Evolutionary conservation across 1,140 invertebrate genomes (phyloP).

Genomic region (Drosophila ohnishii): DNA sequence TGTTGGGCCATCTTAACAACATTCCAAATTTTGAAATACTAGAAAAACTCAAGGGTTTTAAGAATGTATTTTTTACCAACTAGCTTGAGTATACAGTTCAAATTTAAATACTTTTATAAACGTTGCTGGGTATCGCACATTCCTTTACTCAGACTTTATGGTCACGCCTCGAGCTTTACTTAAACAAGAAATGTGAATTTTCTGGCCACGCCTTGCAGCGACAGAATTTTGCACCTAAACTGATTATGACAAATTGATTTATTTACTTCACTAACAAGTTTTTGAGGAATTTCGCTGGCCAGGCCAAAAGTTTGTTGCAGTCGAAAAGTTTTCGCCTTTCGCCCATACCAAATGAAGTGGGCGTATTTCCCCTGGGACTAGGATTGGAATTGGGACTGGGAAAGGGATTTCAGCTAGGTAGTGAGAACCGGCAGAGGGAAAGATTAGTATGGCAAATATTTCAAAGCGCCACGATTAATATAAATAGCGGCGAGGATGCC

Average conservation of each 20-base stretch:
- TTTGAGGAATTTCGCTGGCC: constrained; percentile 69
- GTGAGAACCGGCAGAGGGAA: constrained; percentile 1
- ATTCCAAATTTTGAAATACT: background rate
- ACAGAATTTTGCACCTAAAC: constrained; percentile 78
- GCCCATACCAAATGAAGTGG: constrained; percentile 66
- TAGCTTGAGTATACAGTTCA: background rate
- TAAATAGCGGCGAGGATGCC: constrained; percentile 51
- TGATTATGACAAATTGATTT: constrained; percentile 83
- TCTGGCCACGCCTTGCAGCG: constrained; percentile 65
- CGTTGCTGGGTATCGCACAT: constrained; percentile 6
- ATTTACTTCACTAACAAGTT: constrained; percentile 83
- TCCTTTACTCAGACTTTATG: background rate
- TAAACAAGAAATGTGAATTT: constrained; percentile 68
- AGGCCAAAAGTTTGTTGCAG: constrained; percentile 67
- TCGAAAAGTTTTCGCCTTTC: constrained; percentile 55
- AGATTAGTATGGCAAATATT: constrained; percentile 73
- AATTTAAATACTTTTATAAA: background rate
- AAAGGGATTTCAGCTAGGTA: background rate
- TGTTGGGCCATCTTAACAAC: background rate
- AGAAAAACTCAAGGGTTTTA: background rate
- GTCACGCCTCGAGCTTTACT: constrained; percentile 10
- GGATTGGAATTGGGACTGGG: background rate
- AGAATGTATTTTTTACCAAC: no score
- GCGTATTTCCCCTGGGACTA: constrained; percentile 28
- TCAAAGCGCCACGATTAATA: constrained; percentile 68